These are phyloP conservation scores for Monochamus alternatus DNA, from an alignment of 2,888 invertebrate genomes.

Conservation along the genomic window DNA sequence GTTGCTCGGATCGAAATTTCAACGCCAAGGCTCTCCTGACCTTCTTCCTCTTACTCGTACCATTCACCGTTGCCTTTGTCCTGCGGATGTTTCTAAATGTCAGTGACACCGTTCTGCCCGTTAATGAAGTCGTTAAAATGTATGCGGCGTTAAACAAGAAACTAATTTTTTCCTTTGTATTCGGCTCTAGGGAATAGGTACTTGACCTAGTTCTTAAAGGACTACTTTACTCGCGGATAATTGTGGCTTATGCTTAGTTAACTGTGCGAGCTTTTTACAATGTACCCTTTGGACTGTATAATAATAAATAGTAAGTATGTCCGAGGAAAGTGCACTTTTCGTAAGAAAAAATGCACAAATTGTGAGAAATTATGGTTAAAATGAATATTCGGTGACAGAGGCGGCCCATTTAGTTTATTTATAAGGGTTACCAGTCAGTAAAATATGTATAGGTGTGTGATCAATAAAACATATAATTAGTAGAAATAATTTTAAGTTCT, in stretches of 20 bases:
- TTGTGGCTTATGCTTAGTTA: background rate
- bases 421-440: no score
- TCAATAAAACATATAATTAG: no score
- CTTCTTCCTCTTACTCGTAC: constrained; percentile 20
- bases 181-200: background rate
- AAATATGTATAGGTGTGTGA: no score
- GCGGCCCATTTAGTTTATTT: no score
- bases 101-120: constrained; percentile 21
- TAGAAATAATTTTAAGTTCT: no score
- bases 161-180: background rate
- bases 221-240: background rate
- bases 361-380: no score
- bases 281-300: no score
- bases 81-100: constrained; percentile 21
- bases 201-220: constrained; percentile 4
- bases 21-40: constrained; percentile 16
- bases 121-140: constrained; percentile 12
- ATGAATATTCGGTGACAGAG: no score
- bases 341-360: no score
- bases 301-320: no score
- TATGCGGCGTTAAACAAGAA: constrained; percentile 11
- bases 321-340: no score
- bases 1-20: constrained; percentile 23
- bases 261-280: background rate
- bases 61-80: constrained; percentile 22